These are phyloP conservation scores for Mimas tiliae DNA, from an alignment of 2,888 invertebrate species.

Conservation along the genomic window DNA sequence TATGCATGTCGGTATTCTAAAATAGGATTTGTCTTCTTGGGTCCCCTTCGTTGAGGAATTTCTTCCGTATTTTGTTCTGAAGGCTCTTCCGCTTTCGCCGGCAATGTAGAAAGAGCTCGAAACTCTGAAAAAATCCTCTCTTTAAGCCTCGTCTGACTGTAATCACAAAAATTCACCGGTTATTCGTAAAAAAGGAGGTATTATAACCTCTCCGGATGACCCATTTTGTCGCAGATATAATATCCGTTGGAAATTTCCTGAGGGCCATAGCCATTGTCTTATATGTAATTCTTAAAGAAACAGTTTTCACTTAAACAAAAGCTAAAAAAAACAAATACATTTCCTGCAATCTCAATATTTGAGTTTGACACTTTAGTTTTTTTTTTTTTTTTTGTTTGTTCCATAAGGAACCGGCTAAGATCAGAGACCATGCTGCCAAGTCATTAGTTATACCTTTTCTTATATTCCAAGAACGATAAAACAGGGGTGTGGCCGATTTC, in stretches of 20 bases:
- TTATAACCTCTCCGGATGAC: slow-evolving; percentile 71
- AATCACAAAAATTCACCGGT: not conserved
- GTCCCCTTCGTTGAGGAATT: slow-evolving; percentile 44
- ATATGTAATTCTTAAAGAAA: too few species aligned
- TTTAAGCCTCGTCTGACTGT: not conserved
- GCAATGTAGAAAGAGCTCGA: slow-evolving; percentile 61
- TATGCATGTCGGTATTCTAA: slow-evolving; percentile 89
- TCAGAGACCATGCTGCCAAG: too few species aligned
- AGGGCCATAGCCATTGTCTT: slow-evolving; percentile 62
- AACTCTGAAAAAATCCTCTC: slow-evolving; percentile 52
- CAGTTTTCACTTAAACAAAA: not conserved
- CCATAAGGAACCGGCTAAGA: too few species aligned
- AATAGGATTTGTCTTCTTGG: slow-evolving; percentile 58
- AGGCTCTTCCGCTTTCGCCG: slow-evolving; percentile 53
- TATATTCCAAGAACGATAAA: too few species aligned
- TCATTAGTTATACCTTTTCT: too few species aligned
- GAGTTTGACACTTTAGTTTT: too few species aligned
- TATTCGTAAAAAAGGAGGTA: slow-evolving; percentile 22
- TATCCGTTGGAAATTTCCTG: slow-evolving; percentile 52
- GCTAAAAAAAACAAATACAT: not conserved
- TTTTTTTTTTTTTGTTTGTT: too few species aligned
- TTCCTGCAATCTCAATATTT: too few species aligned
- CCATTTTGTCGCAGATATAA: slow-evolving; percentile 65
- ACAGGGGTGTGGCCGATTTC: too few species aligned
- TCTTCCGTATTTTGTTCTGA: slow-evolving; percentile 40